A percentile compares a stretch with the other conserved stretches of the same genome.
Conservation (phyloP, 2,113 vertebrate species). For the Notothenia rossii region DNA sequence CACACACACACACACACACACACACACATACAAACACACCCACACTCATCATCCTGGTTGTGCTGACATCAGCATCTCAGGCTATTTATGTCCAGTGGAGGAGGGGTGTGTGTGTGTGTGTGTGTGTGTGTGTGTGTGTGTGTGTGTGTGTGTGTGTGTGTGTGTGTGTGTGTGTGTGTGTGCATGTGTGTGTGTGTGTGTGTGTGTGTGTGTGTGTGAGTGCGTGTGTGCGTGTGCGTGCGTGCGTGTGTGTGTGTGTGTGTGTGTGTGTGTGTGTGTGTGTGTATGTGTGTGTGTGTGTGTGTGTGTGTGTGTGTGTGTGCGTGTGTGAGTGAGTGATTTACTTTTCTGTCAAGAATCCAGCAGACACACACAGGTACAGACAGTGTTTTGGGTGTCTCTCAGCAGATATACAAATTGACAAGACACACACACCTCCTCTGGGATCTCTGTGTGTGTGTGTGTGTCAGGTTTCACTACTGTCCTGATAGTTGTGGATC, state of each 20-base stretch:
- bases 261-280: neutral
- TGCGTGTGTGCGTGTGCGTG: too few species aligned
- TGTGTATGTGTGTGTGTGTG: neutral
- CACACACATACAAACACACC: neutral
- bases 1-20: too few species aligned
- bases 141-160: too few species aligned
- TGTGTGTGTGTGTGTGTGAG: too few species aligned
- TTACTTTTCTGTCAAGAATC: too few species aligned
- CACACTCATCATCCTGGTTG: neutral
- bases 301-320: too few species aligned
- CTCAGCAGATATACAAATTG: slow-evolving; percentile 21
- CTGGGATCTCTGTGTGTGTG: neutral
- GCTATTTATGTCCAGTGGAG: slow-evolving; percentile 21
- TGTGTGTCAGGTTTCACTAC: slow-evolving; percentile 51
- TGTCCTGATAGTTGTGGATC: slow-evolving; percentile 35
- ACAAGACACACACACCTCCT: slow-evolving; percentile 22
- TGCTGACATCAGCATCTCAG: slow-evolving; percentile 62
- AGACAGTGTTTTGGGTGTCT: slow-evolving; percentile 35
- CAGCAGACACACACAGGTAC: neutral
- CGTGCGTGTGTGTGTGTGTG: neutral
- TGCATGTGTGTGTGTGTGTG: too few species aligned
- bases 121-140: neutral
- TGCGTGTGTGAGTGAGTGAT: too few species aligned
- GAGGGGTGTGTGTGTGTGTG: neutral
- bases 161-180: too few species aligned